phyloP scores from a whole-genome alignment of 2,113 vertebrate genomes.

The Atlantisia rogersi region DNA sequence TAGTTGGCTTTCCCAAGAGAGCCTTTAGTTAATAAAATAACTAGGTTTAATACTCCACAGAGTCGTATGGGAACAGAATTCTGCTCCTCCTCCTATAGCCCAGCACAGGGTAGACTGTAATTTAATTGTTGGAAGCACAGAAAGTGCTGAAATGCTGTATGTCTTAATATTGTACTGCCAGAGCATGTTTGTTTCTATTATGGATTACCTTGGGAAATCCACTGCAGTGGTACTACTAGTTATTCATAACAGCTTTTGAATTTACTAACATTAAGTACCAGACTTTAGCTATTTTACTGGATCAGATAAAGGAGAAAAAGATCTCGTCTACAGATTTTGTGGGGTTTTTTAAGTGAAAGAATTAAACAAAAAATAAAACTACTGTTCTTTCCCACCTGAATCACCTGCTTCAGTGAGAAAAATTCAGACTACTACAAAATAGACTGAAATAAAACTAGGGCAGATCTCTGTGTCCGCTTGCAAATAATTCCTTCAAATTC shows the following conservation, averaged over 20 bases:
- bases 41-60: constrained; percentile 49
- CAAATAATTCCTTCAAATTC: not conserved
- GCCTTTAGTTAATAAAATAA: constrained; percentile 67
- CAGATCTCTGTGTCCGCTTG: not conserved
- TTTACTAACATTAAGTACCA: not conserved
- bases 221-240: not conserved
- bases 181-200: constrained; percentile 55
- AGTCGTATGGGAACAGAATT: constrained; percentile 2
- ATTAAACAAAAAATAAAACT: not conserved
- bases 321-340: not conserved
- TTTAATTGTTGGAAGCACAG: constrained; percentile 49
- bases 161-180: constrained; percentile 35
- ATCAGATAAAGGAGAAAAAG: not conserved
- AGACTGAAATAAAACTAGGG: not conserved
- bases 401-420: not conserved
- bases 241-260: not conserved
- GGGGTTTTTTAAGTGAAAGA: not conserved
- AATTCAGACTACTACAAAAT: not conserved
- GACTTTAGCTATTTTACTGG: not conserved
- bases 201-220: constrained; percentile 41
- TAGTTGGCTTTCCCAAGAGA: constrained; percentile 58
- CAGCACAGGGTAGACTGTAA: constrained; percentile 38
- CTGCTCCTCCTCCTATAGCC: constrained; percentile 27
- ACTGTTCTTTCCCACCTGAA: not conserved
- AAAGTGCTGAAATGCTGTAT: constrained; percentile 35